Conservation (phyloP, 2,888 invertebrate species). For the Aphodius sticticus region DNA sequence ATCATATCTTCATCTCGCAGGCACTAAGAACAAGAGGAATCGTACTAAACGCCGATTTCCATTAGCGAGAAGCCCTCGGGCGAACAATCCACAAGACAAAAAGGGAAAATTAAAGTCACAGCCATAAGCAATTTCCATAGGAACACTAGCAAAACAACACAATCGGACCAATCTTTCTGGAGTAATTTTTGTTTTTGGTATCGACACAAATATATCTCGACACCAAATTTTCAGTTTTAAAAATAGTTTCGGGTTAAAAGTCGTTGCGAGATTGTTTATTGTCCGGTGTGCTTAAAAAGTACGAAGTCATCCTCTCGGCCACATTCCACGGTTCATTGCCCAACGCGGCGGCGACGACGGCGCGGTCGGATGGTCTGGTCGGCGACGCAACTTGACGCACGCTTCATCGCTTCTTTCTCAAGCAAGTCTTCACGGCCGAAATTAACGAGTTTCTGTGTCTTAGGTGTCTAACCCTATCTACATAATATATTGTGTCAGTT, state of each 20-base stretch:
- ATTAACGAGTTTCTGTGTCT: too few species aligned
- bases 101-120: neutral
- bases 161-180: neutral
- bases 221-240: neutral
- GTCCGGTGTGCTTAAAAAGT: neutral
- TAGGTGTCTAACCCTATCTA: too few species aligned
- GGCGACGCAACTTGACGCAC: neutral
- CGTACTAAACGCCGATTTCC: neutral
- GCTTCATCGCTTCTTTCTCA: neutral
- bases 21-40: neutral
- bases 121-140: neutral
- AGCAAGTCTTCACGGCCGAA: too few species aligned
- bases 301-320: constrained; percentile 8
- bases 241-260: neutral
- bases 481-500: too few species aligned
- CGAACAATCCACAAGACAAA: neutral
- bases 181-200: neutral
- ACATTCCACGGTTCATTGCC: constrained; percentile 40
- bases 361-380: neutral
- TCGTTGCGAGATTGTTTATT: neutral
- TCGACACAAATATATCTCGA: too few species aligned
- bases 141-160: neutral
- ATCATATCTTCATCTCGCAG: neutral
- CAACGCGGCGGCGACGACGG: constrained; percentile 21
- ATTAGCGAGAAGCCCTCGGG: neutral